Percentiles rank a stretch among this genome's conserved stretches.
Conservation (phyloP, 2,113 vertebrate species). For the Thermophis baileyi region DNA sequence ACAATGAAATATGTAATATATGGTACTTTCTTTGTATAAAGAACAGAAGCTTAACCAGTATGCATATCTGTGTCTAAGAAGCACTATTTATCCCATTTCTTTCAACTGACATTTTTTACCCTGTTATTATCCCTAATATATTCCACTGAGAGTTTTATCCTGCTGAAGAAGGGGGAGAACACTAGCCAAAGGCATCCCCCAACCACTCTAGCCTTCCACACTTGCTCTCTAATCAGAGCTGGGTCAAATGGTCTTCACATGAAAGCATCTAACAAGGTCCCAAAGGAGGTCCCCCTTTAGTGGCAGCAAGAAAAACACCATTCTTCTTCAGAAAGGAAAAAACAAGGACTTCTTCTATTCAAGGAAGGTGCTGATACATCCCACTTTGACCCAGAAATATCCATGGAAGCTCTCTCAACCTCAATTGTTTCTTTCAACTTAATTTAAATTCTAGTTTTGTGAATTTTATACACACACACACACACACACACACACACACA, state of each 20-base stretch:
- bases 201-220: constrained; percentile 63
- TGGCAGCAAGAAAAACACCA: constrained; percentile 63
- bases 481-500: background rate
- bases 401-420: constrained; percentile 57
- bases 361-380: constrained; percentile 56
- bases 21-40: constrained; percentile 14
- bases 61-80: constrained; percentile 42
- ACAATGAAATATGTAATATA: background rate
- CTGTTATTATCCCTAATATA: constrained; percentile 77
- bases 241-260: constrained; percentile 77
- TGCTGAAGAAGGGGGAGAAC: constrained; percentile 59
- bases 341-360: constrained; percentile 47
- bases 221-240: constrained; percentile 72
- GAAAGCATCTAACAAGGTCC: constrained; percentile 81
- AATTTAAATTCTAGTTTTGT: constrained; percentile 56
- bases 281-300: constrained; percentile 70
- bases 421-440: constrained; percentile 31
- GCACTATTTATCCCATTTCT: constrained; percentile 60
- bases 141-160: constrained; percentile 72
- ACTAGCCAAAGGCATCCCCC: constrained; percentile 65
- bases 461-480: background rate
- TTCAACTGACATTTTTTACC: constrained; percentile 68
- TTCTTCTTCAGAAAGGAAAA: constrained; percentile 63
- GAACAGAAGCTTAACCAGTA: constrained; percentile 33
- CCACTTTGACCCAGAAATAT: constrained; percentile 65